Conservation (phyloP, 1,140 invertebrate genomes). For the Spodoptera litura region DNA sequence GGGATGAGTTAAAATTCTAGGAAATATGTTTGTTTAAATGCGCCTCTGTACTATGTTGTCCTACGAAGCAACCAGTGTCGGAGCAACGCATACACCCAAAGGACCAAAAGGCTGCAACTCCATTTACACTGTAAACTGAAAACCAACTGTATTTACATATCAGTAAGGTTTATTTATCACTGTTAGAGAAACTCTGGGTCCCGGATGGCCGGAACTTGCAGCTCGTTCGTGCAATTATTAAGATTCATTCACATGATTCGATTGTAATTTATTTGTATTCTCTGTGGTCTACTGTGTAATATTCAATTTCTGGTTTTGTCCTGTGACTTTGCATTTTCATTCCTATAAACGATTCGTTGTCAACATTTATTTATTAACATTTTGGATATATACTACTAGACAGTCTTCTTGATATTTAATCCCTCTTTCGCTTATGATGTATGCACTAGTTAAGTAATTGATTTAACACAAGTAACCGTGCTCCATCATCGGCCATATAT, state of each 20-base stretch:
- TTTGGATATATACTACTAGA: background rate
- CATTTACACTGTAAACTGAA: slow-evolving; percentile 1
- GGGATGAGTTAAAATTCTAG: slow-evolving; percentile 20
- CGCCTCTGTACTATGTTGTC: slow-evolving; percentile 24
- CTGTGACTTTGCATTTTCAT: background rate
- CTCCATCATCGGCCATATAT: too few species aligned
- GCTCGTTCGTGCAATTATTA: slow-evolving; percentile 25
- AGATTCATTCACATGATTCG: slow-evolving; percentile 25
- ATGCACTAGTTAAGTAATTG: too few species aligned
- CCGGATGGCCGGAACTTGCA: slow-evolving; percentile 34
- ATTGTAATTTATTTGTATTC: slow-evolving; percentile 11
- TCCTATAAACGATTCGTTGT: too few species aligned
- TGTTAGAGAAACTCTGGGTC: background rate
- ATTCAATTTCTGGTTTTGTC: background rate
- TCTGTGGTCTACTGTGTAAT: background rate
- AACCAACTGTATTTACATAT: slow-evolving; percentile 7
- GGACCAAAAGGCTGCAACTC: slow-evolving; percentile 7
- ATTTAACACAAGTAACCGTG: too few species aligned
- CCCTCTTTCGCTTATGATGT: too few species aligned
- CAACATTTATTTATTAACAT: background rate
- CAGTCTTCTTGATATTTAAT: too few species aligned
- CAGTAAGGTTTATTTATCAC: background rate
- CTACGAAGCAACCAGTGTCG: slow-evolving; percentile 37
- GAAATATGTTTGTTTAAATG: background rate
- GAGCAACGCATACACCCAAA: background rate